Evolutionary conservation across 2,888 invertebrate genomes (phyloP), one percentile per base, ranked within the genome.

Genomic region (Leptarthrus brevirostris): DNA sequence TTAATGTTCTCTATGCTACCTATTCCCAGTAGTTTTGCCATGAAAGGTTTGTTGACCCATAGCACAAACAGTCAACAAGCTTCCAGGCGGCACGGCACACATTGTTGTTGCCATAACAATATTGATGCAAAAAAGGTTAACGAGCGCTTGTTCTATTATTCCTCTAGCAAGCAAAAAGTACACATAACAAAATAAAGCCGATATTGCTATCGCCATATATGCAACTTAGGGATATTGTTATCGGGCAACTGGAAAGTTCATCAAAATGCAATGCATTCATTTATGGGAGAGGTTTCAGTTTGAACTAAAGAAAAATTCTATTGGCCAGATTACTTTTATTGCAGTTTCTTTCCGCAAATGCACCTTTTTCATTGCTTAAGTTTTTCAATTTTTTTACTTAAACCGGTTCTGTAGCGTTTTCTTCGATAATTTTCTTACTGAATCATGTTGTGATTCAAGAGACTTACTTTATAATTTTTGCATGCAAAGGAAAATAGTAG

Each of bases 1-100:
- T 56, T 56, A 26, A 56, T 56, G 30, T 56, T 34, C 26, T 56
- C 56, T 26, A 56, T 30, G 30, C 30, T 30, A 56, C 26, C 30
- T 30, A n/a, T 30, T 56, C 30, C 56, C 24, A 56, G 56, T 58
- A 58, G 58, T 58, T 58, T 58, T 58, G 58, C 58, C 58, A 34
- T 58, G 58, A 58, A 58, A 36, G 36, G 36, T 58, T 58, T 58
- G 34, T 58, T 58, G 36, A 58, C 58, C 58, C 58, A 12, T n/a
- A 12, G 3, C 40, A 1, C 36, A 12, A 18, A n/a, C 16, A 20
- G 36, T 58, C 58, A 34, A 18, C 8, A 58, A 58, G 36, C 12
- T 20, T 16, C 58, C 20, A 58, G 34, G 5, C 40, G 18, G 12
- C n/a, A 56, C 26, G 6, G 2, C 10, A 58, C 22, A 10, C 20